Evolutionary conservation across 2,797 vertebrate genomes (phyloP).

Genomic region (Phalloptychus januarius): DNA sequence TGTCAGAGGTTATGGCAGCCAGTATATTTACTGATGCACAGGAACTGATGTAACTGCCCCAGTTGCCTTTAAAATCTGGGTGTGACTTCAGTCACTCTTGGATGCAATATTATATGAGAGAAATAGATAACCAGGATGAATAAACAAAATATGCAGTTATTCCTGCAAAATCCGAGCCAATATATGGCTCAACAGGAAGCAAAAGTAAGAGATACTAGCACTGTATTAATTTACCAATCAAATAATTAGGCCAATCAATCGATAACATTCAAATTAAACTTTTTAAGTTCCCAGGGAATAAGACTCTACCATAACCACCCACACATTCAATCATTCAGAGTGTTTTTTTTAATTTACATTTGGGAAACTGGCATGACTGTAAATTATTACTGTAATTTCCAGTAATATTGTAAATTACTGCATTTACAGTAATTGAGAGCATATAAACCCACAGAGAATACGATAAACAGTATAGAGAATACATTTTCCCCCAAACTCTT

Average conservation of each 20-base stretch:
- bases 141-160: neutral
- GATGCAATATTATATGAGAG: neutral
- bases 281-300: neutral
- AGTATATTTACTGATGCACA: slow-evolving; percentile 28
- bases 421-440: too few relatives aligned
- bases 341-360: neutral
- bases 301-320: neutral
- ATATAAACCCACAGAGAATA: too few relatives aligned
- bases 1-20: slow-evolving; percentile 37
- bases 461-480: too few relatives aligned
- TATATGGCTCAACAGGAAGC: neutral
- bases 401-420: too few relatives aligned
- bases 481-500: neutral
- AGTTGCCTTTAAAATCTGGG: slow-evolving; percentile 5
- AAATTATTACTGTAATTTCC: too few relatives aligned
- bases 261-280: neutral
- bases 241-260: neutral
- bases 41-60: slow-evolving; percentile 25
- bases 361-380: neutral
- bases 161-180: neutral
- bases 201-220: neutral
- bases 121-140: slow-evolving; percentile 1
- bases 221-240: neutral
- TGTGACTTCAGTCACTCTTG: slow-evolving; percentile 9
- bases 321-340: neutral